Evolutionary conservation across 1,140 invertebrate species (phyloP).

Genomic region (Bilobella aurantiaca): DNA sequence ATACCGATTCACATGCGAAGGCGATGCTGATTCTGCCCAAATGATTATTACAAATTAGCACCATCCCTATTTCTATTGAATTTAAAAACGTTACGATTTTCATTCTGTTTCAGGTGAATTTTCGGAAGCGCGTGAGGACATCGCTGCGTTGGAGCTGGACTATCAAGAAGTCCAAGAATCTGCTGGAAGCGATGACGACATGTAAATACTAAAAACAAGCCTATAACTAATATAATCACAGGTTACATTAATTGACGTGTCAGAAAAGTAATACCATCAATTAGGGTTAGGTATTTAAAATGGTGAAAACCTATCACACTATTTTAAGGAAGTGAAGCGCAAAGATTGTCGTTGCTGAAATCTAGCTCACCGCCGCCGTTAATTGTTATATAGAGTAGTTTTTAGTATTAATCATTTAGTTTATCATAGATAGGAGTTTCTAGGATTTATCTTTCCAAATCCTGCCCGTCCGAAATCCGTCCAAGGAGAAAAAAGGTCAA

Average conservation of each 20-base stretch:
- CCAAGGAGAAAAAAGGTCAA: neutral
- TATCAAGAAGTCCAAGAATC: constrained; percentile 42
- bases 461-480: neutral
- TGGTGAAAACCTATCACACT: too few species aligned
- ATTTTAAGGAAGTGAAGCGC: too few species aligned
- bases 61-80: constrained; percentile 43
- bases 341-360: too few species aligned
- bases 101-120: constrained; percentile 43
- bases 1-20: constrained; percentile 48
- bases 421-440: too few species aligned
- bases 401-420: too few species aligned
- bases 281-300: too few species aligned
- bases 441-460: neutral
- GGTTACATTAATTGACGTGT: too few species aligned
- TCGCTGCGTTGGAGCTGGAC: constrained; percentile 45
- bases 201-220: too few species aligned
- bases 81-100: neutral
- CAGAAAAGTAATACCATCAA: too few species aligned
- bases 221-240: too few species aligned
- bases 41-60: constrained; percentile 51
- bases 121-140: constrained; percentile 48
- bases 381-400: too few species aligned
- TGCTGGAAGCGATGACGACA: constrained; percentile 24
- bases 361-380: too few species aligned
- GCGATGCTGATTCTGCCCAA: constrained; percentile 63